A percentile compares a stretch with the other conserved stretches of the same genome.
Evolutionary conservation across 1,140 invertebrate genomes (phyloP).

Genomic region (Drosophila carrolli): DNA sequence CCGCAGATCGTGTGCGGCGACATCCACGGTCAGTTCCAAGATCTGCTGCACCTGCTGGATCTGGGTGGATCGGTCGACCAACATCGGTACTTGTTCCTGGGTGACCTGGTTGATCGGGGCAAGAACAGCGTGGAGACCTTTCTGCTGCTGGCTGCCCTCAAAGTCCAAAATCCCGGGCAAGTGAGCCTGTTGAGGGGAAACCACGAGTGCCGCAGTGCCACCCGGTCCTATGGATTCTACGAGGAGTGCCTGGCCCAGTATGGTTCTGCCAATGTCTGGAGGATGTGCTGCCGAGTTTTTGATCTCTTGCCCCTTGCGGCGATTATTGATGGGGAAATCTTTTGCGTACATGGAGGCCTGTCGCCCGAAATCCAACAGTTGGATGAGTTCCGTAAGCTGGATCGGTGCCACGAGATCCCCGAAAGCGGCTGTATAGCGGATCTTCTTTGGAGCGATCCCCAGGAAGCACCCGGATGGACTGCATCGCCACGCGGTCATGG

Average conservation of each 20-base stretch:
- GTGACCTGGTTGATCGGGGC: conserved; percentile 99
- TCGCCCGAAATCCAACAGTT: conserved; percentile 99
- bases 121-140: conserved; percentile 99
- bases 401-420: conserved; percentile 99
- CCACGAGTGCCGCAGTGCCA: conserved; percentile 99
- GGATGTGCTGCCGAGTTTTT: conserved; percentile 99
- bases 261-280: conserved; percentile 98
- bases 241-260: conserved; percentile 99
- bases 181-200: conserved; percentile 98
- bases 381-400: conserved; percentile 99
- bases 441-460: conserved; percentile 99
- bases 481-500: conserved; percentile 98
- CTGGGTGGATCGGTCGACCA: conserved; percentile 99
- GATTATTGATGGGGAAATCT: conserved; percentile 99
- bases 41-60: conserved; percentile 99
- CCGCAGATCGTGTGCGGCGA: conserved; percentile 99
- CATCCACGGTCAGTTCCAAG: conserved; percentile 99
- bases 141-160: conserved; percentile 96
- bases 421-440: conserved; percentile 99
- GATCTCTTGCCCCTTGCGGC: conserved; percentile 99
- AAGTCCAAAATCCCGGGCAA: conserved; percentile 99
- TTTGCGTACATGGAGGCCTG: conserved; percentile 99
- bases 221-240: conserved; percentile 99
- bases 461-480: conserved; percentile 96
- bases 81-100: conserved; percentile 99